Conservation (phyloP, 2,888 invertebrate species). For the Serripes groenlandicus region DNA sequence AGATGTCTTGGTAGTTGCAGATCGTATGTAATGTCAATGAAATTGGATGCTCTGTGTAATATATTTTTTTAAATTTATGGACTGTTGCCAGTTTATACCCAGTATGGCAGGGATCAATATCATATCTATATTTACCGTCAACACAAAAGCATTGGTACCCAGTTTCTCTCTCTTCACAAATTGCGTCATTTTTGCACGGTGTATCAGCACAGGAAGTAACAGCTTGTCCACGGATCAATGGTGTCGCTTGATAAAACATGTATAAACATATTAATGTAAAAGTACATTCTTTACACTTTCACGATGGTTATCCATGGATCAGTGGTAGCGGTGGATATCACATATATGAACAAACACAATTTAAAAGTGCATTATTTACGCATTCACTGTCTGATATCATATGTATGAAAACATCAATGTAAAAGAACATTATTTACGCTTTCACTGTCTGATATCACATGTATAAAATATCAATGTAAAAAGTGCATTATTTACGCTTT, state of each 20-base stretch:
- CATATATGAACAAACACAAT: background rate
- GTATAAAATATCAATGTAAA: background rate
- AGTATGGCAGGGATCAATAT: too few relatives aligned
- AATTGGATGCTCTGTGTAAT: too few relatives aligned
- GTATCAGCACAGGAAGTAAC: slow-evolving; percentile 24
- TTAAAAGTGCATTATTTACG: background rate
- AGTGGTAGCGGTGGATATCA: background rate
- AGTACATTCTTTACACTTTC: background rate
- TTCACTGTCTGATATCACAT: background rate
- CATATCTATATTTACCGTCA: slow-evolving; percentile 43
- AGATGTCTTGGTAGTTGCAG: too few relatives aligned
- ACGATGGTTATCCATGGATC: background rate
- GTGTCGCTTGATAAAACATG: background rate
- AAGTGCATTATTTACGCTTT: background rate
- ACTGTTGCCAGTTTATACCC: too few relatives aligned
- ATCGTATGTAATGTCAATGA: too few relatives aligned
- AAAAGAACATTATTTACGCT: background rate
- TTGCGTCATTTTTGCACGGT: slow-evolving; percentile 48
- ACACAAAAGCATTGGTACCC: slow-evolving; percentile 61
- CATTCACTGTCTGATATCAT: background rate
- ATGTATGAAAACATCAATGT: background rate
- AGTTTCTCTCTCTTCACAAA: slow-evolving; percentile 44
- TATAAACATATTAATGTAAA: background rate
- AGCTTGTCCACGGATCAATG: background rate
- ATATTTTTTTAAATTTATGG: too few relatives aligned